Conservation (phyloP, 2,113 vertebrate species). For the Rostratula benghalensis region DNA sequence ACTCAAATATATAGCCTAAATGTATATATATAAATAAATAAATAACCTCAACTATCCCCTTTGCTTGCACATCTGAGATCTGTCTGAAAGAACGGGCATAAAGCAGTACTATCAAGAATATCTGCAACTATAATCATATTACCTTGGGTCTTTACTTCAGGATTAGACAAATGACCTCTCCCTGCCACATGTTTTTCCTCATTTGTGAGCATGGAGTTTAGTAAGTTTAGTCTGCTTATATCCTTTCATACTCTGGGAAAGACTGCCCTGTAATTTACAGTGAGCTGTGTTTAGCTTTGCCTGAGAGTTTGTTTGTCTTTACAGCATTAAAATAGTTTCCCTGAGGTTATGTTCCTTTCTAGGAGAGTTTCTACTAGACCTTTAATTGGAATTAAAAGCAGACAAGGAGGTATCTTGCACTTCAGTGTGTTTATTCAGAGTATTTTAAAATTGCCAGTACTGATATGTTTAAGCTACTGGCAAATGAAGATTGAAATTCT, state of each 20-base stretch:
- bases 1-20: no score
- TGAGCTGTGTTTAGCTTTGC: conserved; percentile 35
- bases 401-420: background rate
- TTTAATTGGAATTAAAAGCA: conserved; percentile 2
- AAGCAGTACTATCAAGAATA: background rate
- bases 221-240: background rate
- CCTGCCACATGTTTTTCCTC: background rate
- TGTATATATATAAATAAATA: no score
- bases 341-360: background rate
- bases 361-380: background rate
- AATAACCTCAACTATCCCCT: no score
- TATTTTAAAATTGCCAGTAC: background rate
- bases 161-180: background rate
- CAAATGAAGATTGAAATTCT: background rate
- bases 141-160: background rate
- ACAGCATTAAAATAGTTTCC: conserved; percentile 29
- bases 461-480: background rate
- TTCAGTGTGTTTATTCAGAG: background rate
- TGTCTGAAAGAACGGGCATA: background rate
- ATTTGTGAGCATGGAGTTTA: background rate
- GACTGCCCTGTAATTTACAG: conserved; percentile 28
- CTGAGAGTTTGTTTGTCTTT: background rate
- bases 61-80: background rate
- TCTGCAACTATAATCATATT: background rate
- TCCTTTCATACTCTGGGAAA: background rate